Base-by-base conservation (phyloP, 2,888 invertebrate genomes). In the Drosophila diplacantha region DNA sequence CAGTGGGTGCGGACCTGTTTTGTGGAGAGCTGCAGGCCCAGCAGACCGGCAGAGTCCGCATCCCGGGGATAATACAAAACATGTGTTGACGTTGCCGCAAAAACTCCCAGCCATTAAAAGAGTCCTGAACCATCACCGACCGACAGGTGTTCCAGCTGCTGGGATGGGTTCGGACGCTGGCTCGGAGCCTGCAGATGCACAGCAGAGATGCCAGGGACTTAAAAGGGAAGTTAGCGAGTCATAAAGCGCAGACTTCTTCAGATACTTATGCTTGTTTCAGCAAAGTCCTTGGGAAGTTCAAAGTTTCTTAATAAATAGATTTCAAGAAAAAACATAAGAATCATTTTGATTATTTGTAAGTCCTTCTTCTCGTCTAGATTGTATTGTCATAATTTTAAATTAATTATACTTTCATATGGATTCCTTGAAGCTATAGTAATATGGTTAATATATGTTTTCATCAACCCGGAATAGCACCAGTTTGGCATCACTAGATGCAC, bases 31-130 rank as follows among this genome's bases (percentile, higher is more conserved):
- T 6, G 3, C 39, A 24, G 39, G 14, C 20, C 14, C 14, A 11
- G 18, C 41, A 43, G 26, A 49, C 49, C 31, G 49, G 49, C 57
- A 38, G 32, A 59, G 51, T 51, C 54, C 63, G 39, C 57, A 46
- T 61, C 58, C 65, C 49, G 58, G 67, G 68, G 55, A 67, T 75
- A 72, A 61, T 60, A 58, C 62, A 59, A 75, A 82, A 80, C 80
- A 80, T 75, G 73, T 80, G 80, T 80, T 67, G 78, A 70, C 61
- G 73, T 62, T 69, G 74, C 80, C 77, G 56, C 81, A 82, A 77
- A 68, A 39, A 51, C 72, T 20, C 63, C 29, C 73, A 72, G 66
- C 63, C 74, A 71, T 41, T n/a, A 50, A 29, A 29, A 52, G 43
- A 11, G n/a, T 49, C 34, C 54, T 46, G 55, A 39, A 37, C 31